Conservation (phyloP, 2,113 vertebrate genomes). For the Antennarius striatus region DNA sequence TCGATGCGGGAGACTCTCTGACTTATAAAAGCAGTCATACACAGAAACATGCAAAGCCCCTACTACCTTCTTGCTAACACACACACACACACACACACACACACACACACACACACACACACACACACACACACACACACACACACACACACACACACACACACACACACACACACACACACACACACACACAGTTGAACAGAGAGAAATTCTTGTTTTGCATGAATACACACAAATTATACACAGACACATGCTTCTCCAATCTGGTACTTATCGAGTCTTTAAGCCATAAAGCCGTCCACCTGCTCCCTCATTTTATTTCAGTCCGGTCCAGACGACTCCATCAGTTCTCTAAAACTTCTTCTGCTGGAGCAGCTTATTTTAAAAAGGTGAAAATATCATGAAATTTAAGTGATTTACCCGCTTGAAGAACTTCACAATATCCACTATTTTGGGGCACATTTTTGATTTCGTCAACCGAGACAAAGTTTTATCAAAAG, state of each 20-base stretch:
- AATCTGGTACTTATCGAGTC: not conserved
- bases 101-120: not conserved
- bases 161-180: not conserved
- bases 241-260: constrained; percentile 10
- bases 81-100: not conserved
- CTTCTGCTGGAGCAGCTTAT: constrained; percentile 9
- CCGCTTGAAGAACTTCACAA: not conserved
- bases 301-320: constrained; percentile 39
- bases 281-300: constrained; percentile 38
- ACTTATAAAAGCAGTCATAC: no score
- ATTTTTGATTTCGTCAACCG: no score
- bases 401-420: not conserved
- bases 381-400: not conserved
- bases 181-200: constrained; percentile 3
- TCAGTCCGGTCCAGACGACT: not conserved
- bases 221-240: not conserved
- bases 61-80: no score
- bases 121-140: not conserved
- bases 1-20: no score
- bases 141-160: not conserved
- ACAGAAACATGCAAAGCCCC: no score
- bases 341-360: constrained; percentile 28
- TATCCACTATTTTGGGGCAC: no score
- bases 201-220: no score
- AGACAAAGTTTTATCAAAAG: no score